A percentile compares a stretch with the other conserved stretches of the same genome.
These are phyloP conservation scores for Platichthys flesus DNA, from an alignment of 2,113 vertebrate species.

Conservation along the genomic window DNA sequence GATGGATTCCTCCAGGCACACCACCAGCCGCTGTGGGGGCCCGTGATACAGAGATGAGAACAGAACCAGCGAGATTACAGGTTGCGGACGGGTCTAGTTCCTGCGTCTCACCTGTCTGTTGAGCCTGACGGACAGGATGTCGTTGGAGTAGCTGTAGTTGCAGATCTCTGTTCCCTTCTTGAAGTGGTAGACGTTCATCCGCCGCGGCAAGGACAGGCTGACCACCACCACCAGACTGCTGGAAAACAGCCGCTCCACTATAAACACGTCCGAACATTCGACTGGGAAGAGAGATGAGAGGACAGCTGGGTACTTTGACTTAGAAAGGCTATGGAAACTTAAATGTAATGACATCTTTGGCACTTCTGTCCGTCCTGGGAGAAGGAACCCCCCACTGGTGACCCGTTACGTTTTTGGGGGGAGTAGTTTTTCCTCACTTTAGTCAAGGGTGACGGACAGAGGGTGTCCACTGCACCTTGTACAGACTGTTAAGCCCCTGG, in stretches of 20 bases:
- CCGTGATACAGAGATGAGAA: not conserved
- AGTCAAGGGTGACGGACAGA: too few relatives aligned
- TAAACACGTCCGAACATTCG: conserved; percentile 91
- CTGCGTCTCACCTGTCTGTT: conserved; percentile 89
- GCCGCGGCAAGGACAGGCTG: conserved; percentile 88
- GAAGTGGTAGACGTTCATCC: conserved; percentile 97
- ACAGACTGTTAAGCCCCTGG: too few relatives aligned
- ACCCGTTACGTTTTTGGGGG: too few relatives aligned
- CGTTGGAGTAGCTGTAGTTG: conserved; percentile 95
- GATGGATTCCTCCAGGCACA: conserved; percentile 91
- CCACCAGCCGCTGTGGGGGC: conserved; percentile 86
- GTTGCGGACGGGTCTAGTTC: not conserved
- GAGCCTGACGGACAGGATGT: conserved; percentile 91
- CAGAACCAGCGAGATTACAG: not conserved
- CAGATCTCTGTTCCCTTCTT: conserved; percentile 98
- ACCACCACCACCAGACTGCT: conserved; percentile 97
- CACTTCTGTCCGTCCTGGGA: too few relatives aligned
- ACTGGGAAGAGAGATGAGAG: conserved; percentile 69
- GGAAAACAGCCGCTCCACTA: conserved; percentile 96
- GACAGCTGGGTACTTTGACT: not conserved
- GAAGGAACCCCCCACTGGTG: too few relatives aligned
- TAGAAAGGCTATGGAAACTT: not conserved
- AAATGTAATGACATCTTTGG: too few relatives aligned
- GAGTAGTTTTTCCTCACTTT: not conserved
- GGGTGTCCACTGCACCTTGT: too few relatives aligned